Conservation (phyloP, 2,888 invertebrate genomes). For the Boloria euphrosyne region DNA sequence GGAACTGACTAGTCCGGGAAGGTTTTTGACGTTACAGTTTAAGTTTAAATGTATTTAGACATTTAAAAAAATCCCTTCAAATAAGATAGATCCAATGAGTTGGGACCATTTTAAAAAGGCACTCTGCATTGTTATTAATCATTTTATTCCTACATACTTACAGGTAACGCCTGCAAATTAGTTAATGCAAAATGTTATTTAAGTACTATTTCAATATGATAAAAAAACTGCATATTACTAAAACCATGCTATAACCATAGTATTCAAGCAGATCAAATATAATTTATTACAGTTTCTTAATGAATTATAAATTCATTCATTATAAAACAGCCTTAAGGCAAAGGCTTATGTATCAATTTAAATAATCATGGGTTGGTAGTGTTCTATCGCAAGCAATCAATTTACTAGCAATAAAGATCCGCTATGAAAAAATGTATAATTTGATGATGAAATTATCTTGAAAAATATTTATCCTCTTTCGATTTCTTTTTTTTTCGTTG, state of each 20-base stretch:
- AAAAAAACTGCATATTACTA: constrained; percentile 17
- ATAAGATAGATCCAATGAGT: too few relatives aligned
- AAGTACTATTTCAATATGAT: background rate
- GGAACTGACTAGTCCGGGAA: too few relatives aligned
- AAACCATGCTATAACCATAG: constrained; percentile 8
- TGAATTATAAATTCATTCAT: constrained; percentile 10
- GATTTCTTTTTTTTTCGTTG: background rate
- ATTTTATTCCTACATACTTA: background rate
- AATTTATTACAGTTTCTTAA: constrained; percentile 16
- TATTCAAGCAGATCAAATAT: constrained; percentile 6
- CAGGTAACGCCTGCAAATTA: background rate
- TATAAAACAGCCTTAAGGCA: constrained; percentile 12
- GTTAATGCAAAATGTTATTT: constrained; percentile 1
- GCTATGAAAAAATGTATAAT: background rate
- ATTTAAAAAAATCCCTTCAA: too few relatives aligned
- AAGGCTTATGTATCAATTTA: constrained; percentile 11
- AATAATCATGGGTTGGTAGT: constrained; percentile 8
- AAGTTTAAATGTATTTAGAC: too few relatives aligned
- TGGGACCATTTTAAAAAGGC: too few relatives aligned
- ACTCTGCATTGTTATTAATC: too few relatives aligned
- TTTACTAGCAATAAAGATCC: constrained; percentile 1
- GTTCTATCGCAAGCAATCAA: constrained; percentile 14
- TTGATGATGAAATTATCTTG: background rate
- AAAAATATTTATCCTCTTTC: background rate
- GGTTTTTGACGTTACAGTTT: too few relatives aligned